A percentile compares a stretch with the other conserved stretches of the same genome.
Evolutionary conservation across 2,113 vertebrate genomes (phyloP).

Genomic region (Casuarius casuarius): DNA sequence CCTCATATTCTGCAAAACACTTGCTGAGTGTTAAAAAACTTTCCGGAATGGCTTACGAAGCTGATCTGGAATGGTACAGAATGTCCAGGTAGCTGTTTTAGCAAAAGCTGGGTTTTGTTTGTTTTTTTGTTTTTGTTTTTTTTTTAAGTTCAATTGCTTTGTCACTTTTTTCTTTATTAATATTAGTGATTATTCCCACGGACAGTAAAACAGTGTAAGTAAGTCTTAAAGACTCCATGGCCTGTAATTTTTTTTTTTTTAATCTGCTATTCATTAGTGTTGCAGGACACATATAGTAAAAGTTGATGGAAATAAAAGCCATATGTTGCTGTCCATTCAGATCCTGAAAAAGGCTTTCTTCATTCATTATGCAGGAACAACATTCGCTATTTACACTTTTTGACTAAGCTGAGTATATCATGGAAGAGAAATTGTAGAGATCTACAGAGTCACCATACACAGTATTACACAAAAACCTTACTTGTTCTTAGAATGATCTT

Average conservation of each 20-base stretch:
- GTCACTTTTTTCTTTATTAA: slow-evolving; percentile 17
- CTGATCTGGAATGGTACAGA: neutral
- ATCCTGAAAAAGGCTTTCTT: neutral
- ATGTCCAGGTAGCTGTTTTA: neutral
- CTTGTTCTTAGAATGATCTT: neutral
- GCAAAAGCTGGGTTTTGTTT: neutral
- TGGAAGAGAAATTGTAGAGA: neutral
- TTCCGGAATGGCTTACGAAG: neutral
- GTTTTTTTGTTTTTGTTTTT: neutral
- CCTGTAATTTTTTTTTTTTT: neutral
- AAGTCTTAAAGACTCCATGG: neutral
- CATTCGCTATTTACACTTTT: neutral
- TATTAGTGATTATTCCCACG: neutral
- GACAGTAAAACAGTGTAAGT: neutral
- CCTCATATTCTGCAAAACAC: neutral
- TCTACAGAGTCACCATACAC: neutral
- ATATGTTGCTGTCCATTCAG: neutral
- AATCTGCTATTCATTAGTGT: neutral
- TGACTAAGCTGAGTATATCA: neutral
- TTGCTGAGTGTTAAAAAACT: neutral
- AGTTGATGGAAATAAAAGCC: neutral
- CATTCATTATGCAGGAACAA: neutral
- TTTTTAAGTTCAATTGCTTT: neutral
- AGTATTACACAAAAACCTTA: neutral
- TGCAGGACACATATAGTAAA: neutral